These are phyloP conservation scores for Onychomys arenicola DNA, from an alignment of 2,797 vertebrate species.

Conservation along the genomic window DNA sequence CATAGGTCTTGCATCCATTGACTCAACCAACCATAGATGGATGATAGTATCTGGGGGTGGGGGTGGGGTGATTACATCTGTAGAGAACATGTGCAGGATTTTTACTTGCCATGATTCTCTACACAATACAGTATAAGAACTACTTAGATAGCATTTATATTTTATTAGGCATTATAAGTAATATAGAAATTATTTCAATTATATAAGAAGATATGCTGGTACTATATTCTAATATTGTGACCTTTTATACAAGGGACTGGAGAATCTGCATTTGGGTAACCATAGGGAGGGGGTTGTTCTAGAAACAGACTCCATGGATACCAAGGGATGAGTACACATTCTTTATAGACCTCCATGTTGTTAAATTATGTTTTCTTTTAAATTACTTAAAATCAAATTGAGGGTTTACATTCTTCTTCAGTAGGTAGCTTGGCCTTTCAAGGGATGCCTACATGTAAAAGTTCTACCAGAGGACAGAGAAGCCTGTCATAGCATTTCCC, in stretches of 20 bases:
- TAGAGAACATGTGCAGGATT: neutral
- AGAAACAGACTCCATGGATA: neutral
- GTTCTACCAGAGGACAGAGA: neutral
- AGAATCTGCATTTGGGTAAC: neutral
- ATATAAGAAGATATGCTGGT: neutral
- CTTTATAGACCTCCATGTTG: neutral
- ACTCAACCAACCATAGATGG: neutral
- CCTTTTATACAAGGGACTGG: neutral
- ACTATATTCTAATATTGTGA: neutral
- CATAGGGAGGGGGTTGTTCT: neutral
- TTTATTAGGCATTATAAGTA: neutral
- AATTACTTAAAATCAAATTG: neutral
- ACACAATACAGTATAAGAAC: neutral
- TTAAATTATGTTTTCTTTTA: constrained; percentile 19
- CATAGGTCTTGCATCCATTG: neutral
- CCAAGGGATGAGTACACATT: neutral
- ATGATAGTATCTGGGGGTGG: neutral
- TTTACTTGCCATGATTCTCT: neutral
- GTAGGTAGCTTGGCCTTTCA: neutral
- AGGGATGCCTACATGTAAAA: neutral
- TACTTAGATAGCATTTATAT: neutral
- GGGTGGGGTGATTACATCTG: neutral
- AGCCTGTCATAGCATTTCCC: neutral
- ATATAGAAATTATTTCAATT: neutral
- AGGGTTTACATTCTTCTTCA: neutral